Percentiles rank a stretch among this genome's conserved stretches.
These are phyloP conservation scores for Drosophila ficusphila DNA, from an alignment of 1,140 invertebrate genomes.

Conservation along the genomic window DNA sequence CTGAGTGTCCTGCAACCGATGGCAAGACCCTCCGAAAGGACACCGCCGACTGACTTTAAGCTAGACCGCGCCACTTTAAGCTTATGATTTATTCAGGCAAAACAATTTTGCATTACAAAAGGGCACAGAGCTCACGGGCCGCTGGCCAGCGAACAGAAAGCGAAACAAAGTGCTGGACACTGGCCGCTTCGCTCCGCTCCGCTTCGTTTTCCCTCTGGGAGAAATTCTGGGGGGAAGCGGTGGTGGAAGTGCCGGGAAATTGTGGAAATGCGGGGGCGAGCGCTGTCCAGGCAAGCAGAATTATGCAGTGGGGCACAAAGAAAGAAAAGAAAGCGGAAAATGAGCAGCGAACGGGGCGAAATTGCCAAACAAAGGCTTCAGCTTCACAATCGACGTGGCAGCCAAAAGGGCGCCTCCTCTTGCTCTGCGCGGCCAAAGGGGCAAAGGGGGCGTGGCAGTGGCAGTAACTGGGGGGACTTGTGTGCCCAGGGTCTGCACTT, in stretches of 20 bases:
- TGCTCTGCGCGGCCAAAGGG: not conserved
- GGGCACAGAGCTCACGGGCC: conserved; percentile 56
- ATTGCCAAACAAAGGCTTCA: conserved; percentile 68
- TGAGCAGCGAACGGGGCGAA: conserved; percentile 64
- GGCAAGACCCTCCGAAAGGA: not conserved
- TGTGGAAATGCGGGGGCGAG: not conserved
- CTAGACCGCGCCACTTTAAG: conserved; percentile 33
- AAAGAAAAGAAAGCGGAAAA: conserved; percentile 49
- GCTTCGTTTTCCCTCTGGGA: not conserved
- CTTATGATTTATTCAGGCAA: conserved; percentile 77
- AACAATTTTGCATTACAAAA: conserved; percentile 76
- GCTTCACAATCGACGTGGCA: conserved; percentile 26
- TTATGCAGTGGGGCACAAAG: conserved; percentile 54
- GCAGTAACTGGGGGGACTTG: too few species aligned
- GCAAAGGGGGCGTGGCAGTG: not conserved
- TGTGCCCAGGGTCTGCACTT: conserved; percentile 18
- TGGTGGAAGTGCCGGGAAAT: too few species aligned
- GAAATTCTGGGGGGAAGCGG: not conserved
- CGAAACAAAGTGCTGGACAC: conserved; percentile 53
- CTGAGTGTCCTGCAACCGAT: not conserved
- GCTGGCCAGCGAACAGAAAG: conserved; percentile 65
- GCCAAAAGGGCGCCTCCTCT: conserved; percentile 10
- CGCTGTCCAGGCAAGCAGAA: conserved; percentile 20
- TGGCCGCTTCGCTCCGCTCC: too few species aligned
- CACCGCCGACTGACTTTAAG: conserved; percentile 40